Evolutionary conservation across 2,797 vertebrate genomes (phyloP), one percentile per base, ranked within the genome.

Genomic region (Bradypodion pumilum): DNA sequence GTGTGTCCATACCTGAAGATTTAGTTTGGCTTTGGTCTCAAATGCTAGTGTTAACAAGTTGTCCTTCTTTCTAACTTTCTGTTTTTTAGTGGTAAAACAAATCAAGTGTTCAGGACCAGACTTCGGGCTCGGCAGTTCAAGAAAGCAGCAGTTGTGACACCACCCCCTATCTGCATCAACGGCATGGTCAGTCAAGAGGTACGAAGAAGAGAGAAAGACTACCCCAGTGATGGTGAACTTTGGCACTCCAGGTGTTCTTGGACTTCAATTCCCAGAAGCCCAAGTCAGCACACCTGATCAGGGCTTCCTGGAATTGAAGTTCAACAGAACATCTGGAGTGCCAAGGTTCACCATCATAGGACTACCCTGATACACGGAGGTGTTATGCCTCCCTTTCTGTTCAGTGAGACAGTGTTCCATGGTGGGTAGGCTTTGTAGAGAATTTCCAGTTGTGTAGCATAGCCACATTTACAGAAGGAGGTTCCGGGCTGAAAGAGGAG

Each of bases 101-200:
- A 95, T 92, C 94, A 90, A 29, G 87, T 97, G 66, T 97, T 97
- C 87, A 97, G 97, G 92, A 95, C 94, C 94, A 97, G 95, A 83
- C 92, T 96, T 13, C 93, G 93, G 5, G 95, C 96, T 84, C 96
- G 96, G 90, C 96, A 94, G 84, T 92, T 91, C 8, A 97, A 97
- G 86, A 95, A 89, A 87, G 91, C 94, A 0, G 91, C 90, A 0
- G 95, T 97, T n/a, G 96, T 96, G 95, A 98, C 96, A 1, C 97
- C 97, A 0, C 97, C 97, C 46, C 97, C 97, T 1, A 96, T 98
- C 87, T 96, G 95, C 89, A 94, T 97, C 12, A 96, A 96, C 3
- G 94, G 95, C 70, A 95, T 95, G 81, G 95, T 96, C 80, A 95
- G 94, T 92, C 95, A 95, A 95, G 97, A 97, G 97, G 98, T 98